Base-by-base conservation (phyloP, 2,797 vertebrate species). In the Benthosema pterotum region DNA sequence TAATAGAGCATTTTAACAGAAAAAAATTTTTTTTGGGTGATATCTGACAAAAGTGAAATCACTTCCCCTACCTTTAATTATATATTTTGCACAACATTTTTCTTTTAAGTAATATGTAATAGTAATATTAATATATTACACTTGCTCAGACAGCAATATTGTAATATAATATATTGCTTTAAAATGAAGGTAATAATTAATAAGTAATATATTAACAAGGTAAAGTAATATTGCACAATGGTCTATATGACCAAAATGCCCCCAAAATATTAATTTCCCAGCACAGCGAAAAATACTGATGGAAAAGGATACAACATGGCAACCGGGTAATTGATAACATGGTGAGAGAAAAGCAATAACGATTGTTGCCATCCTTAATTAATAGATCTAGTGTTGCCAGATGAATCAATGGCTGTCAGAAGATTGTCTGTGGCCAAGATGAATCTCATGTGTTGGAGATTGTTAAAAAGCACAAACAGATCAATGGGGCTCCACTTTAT, bases 381-480 rank as follows among this genome's bases (percentile, higher is more conserved):
- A 90, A 91, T 85, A 87, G 87, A 63, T 57, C 71, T 66, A 77
- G 72, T 87, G 85, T 89, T 80, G 75, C 82, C 75, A 82, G 77
- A 81, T 88, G 83, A 89, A 88, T 90, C 90, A 88, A 90, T 90
- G 80, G 56, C 78, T 80, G 77, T 80, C 83, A 71, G 80, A 86
- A 83, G 78, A 86, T 80, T 82, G 77, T 85, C 80, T 69, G 65
- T 59, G 70, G 76, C 81, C 3, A 14, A 79, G 75, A 88, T 88
- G 84, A 88, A 85, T 84, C 82, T 87, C 75, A 77, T 79, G 83
- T 91, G 90, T 92, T 88, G 79, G 74, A 77, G 82, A 88, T 84
- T 89, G 85, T 86, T 87, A 81, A 88, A 77, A 85, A 89, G 81
- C 81, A 89, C 82, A 88, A 92, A 91, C 89, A 93, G 89, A 92